Evolutionary conservation across 2,888 invertebrate species (phyloP).

Genomic region (Mantis religiosa): DNA sequence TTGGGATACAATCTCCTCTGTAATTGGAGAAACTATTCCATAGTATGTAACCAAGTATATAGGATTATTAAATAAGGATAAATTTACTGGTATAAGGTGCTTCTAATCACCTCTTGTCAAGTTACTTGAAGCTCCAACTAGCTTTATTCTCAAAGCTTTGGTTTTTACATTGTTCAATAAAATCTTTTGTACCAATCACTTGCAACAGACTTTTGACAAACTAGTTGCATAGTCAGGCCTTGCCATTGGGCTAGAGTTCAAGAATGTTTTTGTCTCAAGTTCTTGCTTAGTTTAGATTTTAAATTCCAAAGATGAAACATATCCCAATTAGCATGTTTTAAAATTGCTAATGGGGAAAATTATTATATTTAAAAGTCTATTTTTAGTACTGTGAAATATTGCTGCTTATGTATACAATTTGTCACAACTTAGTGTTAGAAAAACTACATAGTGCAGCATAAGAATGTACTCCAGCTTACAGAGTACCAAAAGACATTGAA

Average conservation of each 20-base stretch:
- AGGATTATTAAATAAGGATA: slow-evolving; percentile 10
- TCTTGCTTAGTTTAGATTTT: background rate
- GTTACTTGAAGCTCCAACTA: background rate
- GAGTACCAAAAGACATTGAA: background rate
- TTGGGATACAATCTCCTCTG: slow-evolving; percentile 1
- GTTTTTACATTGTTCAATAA: background rate
- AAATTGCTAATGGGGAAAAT: background rate
- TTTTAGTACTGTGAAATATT: background rate
- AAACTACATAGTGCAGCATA: background rate
- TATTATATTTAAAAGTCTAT: slow-evolving; percentile 3
- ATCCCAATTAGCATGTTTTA: background rate
- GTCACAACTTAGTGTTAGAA: background rate
- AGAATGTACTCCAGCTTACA: background rate
- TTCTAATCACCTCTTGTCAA: slow-evolving; percentile 14
- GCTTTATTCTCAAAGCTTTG: background rate
- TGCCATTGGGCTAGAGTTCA: background rate
- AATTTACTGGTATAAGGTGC: slow-evolving; percentile 16
- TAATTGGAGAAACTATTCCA: slow-evolving; percentile 17
- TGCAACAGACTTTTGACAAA: background rate
- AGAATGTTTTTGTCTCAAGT: background rate
- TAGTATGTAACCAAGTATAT: background rate
- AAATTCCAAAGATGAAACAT: background rate
- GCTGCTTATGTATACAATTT: background rate
- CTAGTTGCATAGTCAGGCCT: background rate
- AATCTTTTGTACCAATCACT: background rate